Evolutionary conservation across 2,888 invertebrate genomes (phyloP).

Genomic region (Eupithecia dodoneata): DNA sequence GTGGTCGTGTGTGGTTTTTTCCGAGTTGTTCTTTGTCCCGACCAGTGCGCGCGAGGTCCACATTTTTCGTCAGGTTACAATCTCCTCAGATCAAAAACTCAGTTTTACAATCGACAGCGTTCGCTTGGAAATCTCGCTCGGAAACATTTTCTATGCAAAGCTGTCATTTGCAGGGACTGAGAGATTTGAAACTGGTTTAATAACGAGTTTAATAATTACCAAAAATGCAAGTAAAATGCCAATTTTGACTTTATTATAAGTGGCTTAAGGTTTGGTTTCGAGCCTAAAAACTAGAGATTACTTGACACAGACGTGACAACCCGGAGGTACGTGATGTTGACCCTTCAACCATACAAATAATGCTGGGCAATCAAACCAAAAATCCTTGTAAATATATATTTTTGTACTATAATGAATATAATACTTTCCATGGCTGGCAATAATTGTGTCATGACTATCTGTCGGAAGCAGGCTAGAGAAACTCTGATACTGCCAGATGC

Average conservation of each 20-base stretch:
- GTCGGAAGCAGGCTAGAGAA: constrained; percentile 7
- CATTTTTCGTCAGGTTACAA: not conserved
- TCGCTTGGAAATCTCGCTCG: not conserved
- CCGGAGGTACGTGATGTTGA: not conserved
- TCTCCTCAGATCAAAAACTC: too few species aligned
- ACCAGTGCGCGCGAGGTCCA: not conserved
- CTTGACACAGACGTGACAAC: not conserved
- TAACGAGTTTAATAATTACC: not conserved
- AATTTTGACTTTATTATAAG: not conserved
- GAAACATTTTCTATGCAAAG: constrained; percentile 9
- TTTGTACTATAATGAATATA: not conserved
- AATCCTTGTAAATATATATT: not conserved
- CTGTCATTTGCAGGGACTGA: constrained; percentile 4
- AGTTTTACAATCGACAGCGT: not conserved
- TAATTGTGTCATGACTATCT: constrained; percentile 13
- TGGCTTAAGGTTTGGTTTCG: not conserved
- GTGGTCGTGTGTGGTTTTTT: constrained; percentile 9
- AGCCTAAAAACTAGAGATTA: not conserved
- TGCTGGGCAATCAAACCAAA: too few species aligned
- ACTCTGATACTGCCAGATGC: constrained; percentile 11
- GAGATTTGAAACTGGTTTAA: constrained; percentile 9
- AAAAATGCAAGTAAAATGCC: not conserved
- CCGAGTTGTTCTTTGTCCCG: constrained; percentile 7
- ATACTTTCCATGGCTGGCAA: constrained; percentile 1
- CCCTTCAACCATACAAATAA: not conserved